Conservation (phyloP, 2,888 invertebrate genomes). For the Hydraecia micacea region DNA sequence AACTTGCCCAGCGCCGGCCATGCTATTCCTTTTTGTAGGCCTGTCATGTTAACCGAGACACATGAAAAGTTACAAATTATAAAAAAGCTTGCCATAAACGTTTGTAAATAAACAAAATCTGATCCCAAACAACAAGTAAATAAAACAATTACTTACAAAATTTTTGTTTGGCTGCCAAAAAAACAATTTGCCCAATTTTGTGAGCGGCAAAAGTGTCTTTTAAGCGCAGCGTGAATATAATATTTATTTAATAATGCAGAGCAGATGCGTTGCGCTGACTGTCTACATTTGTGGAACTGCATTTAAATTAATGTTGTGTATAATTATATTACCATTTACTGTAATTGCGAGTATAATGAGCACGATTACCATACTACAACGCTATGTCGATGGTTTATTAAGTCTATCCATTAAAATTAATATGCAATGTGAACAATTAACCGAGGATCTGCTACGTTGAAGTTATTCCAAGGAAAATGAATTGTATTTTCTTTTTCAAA, state of each 20-base stretch:
- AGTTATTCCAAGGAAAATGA: background rate
- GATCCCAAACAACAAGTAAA: background rate
- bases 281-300: constrained; percentile 31
- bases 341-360: constrained; percentile 58
- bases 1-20: background rate
- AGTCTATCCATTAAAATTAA: constrained; percentile 54
- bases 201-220: background rate
- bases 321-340: constrained; percentile 61
- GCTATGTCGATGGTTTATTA: constrained; percentile 52
- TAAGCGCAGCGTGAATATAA: constrained; percentile 3
- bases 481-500: background rate
- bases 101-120: background rate
- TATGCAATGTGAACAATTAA: constrained; percentile 50
- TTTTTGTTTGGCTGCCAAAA: background rate
- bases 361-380: constrained; percentile 53
- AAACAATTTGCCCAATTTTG: background rate
- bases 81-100: background rate
- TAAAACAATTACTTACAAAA: background rate
- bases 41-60: background rate
- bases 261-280: constrained; percentile 29
- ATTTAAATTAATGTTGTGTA: constrained; percentile 58
- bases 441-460: background rate
- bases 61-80: background rate
- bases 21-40: background rate
- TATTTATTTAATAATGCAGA: constrained; percentile 24